phyloP scores from a whole-genome alignment of 2,888 invertebrate genomes.

The Lutraria lutraria region DNA sequence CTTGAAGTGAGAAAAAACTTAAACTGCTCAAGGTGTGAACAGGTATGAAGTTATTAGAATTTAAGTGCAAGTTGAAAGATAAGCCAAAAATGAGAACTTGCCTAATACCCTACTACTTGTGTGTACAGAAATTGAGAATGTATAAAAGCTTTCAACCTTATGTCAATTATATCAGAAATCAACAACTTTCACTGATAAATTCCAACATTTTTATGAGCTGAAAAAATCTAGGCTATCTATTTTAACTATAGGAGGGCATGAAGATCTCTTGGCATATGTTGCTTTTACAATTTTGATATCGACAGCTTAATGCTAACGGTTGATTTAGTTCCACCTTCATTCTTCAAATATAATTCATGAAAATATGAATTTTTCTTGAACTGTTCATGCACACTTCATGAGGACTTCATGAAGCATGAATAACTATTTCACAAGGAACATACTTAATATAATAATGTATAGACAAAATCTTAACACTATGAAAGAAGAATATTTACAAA shows the following conservation, averaged over 20 bases:
- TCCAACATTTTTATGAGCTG: neutral
- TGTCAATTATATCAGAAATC: neutral
- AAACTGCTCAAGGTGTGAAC: neutral
- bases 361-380: too few species aligned
- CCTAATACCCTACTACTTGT: neutral
- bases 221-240: slow-evolving; percentile 13
- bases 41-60: neutral
- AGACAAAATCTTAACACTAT: neutral
- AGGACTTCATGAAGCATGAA: too few species aligned
- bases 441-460: too few species aligned
- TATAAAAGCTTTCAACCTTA: neutral
- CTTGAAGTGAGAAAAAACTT: neutral
- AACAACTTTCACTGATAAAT: slow-evolving; percentile 16
- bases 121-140: neutral
- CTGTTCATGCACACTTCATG: too few species aligned
- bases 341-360: too few species aligned
- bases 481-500: neutral
- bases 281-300: neutral
- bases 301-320: too few species aligned
- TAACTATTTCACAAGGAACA: too few species aligned
- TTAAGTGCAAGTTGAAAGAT: slow-evolving; percentile 16
- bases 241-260: neutral
- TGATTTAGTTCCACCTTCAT: too few species aligned
- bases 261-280: neutral
- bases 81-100: neutral